Evolutionary conservation across 2,888 invertebrate genomes (phyloP).

Genomic region (Rambutsinella grinnellia): DNA sequence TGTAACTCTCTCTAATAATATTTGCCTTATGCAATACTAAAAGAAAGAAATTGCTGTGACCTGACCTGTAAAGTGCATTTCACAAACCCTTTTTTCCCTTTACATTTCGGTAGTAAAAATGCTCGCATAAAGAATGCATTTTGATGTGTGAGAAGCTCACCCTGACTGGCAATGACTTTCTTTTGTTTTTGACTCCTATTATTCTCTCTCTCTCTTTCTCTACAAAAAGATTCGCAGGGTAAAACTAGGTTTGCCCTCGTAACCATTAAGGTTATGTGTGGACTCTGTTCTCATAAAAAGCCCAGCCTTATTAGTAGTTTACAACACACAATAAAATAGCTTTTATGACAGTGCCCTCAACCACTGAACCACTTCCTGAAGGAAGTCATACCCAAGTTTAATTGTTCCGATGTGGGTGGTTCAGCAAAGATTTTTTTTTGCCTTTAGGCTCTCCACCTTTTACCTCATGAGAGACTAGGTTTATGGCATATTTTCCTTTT

Average conservation of each 20-base stretch:
- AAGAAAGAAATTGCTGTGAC: too few relatives aligned
- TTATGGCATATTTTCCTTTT: too few relatives aligned
- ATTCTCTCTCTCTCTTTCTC: not conserved
- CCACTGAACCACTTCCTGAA: constrained; percentile 16
- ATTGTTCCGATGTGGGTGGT: constrained; percentile 33
- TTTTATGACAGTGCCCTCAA: constrained; percentile 7
- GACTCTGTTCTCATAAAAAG: not conserved
- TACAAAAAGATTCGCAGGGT: too few relatives aligned
- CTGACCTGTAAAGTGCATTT: constrained; percentile 37
- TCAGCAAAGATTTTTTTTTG: too few relatives aligned
- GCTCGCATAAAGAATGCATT: not conserved
- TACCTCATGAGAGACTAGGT: too few relatives aligned
- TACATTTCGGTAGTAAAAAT: not conserved
- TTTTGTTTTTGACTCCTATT: not conserved
- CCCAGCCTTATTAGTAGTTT: constrained; percentile 43
- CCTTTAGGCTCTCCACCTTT: too few relatives aligned
- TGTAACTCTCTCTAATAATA: too few relatives aligned
- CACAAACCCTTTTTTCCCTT: not conserved
- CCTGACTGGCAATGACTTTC: too few relatives aligned
- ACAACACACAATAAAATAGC: constrained; percentile 32
- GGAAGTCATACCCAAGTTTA: constrained; percentile 27
- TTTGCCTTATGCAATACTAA: too few relatives aligned
- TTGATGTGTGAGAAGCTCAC: not conserved
- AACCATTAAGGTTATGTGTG: not conserved
- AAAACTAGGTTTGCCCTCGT: not conserved